Conservation (phyloP, 2,888 invertebrate genomes). For the Sacculina carcini region DNA sequence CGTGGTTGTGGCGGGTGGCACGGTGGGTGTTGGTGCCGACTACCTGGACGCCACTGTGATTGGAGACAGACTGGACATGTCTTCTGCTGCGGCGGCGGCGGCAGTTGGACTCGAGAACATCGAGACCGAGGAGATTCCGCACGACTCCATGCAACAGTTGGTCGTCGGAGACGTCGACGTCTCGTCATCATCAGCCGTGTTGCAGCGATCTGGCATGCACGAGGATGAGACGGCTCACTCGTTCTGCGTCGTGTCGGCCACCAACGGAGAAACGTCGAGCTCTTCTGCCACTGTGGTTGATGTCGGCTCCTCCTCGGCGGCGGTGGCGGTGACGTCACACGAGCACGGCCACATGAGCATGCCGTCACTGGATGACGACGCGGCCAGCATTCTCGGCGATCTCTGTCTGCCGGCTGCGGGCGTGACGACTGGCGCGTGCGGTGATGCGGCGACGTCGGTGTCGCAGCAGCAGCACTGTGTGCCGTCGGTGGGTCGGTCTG, state of each 20-base stretch:
- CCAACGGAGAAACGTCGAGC: too few species aligned
- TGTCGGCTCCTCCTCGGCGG: not conserved
- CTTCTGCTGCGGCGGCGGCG: too few species aligned
- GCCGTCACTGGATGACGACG: constrained; percentile 1
- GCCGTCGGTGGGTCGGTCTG: not conserved
- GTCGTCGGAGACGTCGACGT: not conserved
- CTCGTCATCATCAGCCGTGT: not conserved
- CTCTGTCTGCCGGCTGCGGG: not conserved
- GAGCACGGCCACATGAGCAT: not conserved
- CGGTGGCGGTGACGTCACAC: not conserved
- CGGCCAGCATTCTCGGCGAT: not conserved
- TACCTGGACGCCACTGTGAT: too few species aligned
- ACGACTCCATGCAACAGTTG: not conserved
- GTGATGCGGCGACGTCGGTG: not conserved
- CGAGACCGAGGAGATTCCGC: constrained; percentile 1
- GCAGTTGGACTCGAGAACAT: not conserved
- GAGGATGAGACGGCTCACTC: not conserved
- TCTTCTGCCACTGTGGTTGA: too few species aligned
- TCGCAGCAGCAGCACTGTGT: too few species aligned
- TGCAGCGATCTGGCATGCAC: not conserved
- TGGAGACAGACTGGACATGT: not conserved
- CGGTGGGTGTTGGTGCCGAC: too few species aligned
- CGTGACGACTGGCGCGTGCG: not conserved
- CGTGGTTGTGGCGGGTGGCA: not conserved
- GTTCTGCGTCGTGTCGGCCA: too few species aligned